Evolutionary conservation across 2,888 invertebrate genomes (phyloP), one percentile per base, ranked within the genome.

Genomic region (Hermaeophaga mercurialis): DNA sequence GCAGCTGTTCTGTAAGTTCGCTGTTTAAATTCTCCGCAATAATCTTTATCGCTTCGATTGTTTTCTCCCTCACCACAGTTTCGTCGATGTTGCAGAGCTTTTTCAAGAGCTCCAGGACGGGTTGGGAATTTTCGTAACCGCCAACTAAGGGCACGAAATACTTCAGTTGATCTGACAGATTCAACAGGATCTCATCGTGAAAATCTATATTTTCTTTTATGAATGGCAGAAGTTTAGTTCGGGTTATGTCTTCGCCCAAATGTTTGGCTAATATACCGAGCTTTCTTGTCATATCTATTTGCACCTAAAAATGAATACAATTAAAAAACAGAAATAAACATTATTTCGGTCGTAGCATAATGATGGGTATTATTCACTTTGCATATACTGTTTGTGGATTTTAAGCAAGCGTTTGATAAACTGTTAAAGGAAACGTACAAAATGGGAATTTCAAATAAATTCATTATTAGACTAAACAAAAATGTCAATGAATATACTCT

Each of bases 261-360:
- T 68, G 68, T 18, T 68, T 63, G 0, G 75, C 75, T 22, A 76
- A 57, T 1, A 66, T 54, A 17, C 70, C 59, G 5, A 75, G 61
- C 34, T 68, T 69, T 54, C 68, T 71, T 1, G 73, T 67, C 17
- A 72, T 69, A 26, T 67, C 64, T 11, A 75, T 57, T 64, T 75
- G 74, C 1, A 72, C 80, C 85, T 85, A 80, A 80, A 83, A 65
- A n/a, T n/a, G n/a, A n/a, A n/a, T n/a, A n/a, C n/a, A n/a, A n/a
- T n/a, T n/a, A n/a, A n/a, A n/a, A n/a, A n/a, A n/a, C n/a, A n/a
- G n/a, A n/a, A n/a, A n/a, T n/a, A n/a, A n/a, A n/a, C n/a, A n/a
- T n/a, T n/a, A n/a, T n/a, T n/a, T n/a, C n/a, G n/a, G n/a, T n/a
- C n/a, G n/a, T n/a, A n/a, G n/a, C n/a, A n/a, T n/a, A n/a, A n/a